phyloP scores from a whole-genome alignment of 2,113 vertebrate species.

The Gasterosteus aculeatus region DNA sequence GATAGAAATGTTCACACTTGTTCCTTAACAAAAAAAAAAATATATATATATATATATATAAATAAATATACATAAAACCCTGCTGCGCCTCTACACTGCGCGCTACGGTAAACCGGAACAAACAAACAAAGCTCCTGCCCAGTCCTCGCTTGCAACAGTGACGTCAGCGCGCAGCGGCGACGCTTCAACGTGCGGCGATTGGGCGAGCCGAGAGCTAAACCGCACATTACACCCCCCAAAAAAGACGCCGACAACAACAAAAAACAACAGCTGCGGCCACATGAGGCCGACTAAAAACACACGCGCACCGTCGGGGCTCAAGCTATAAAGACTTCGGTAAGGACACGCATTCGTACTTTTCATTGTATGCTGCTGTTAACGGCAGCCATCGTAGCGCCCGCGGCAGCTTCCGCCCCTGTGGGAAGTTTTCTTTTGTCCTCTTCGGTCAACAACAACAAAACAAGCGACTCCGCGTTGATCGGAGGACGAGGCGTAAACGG shows the following conservation, averaged over 20 bases:
- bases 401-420: conserved; percentile 65
- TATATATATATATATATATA: no score
- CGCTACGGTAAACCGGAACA: conserved; percentile 42
- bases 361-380: no score
- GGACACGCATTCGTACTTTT: not conserved
- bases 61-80: not conserved
- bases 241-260: conserved; percentile 36
- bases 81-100: conserved; percentile 21
- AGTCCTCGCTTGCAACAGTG: conserved; percentile 81
- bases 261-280: conserved; percentile 51
- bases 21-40: no score
- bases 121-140: conserved; percentile 70
- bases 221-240: conserved; percentile 41
- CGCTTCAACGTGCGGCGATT: conserved; percentile 59
- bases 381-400: not conserved
- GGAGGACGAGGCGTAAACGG: not conserved
- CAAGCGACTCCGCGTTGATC: conserved; percentile 19
- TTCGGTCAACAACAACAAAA: conserved; percentile 71
- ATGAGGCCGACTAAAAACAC: conserved; percentile 38
- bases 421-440: conserved; percentile 81
- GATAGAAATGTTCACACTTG: no score
- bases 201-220: conserved; percentile 62
- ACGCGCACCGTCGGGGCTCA: conserved; percentile 21
- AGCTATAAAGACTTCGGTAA: conserved; percentile 59
- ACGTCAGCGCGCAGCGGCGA: conserved; percentile 72